A percentile compares a stretch with the other conserved stretches of the same genome.
Conservation (phyloP, 2,113 vertebrate genomes). For the Anarhynchus alexandrinus region DNA sequence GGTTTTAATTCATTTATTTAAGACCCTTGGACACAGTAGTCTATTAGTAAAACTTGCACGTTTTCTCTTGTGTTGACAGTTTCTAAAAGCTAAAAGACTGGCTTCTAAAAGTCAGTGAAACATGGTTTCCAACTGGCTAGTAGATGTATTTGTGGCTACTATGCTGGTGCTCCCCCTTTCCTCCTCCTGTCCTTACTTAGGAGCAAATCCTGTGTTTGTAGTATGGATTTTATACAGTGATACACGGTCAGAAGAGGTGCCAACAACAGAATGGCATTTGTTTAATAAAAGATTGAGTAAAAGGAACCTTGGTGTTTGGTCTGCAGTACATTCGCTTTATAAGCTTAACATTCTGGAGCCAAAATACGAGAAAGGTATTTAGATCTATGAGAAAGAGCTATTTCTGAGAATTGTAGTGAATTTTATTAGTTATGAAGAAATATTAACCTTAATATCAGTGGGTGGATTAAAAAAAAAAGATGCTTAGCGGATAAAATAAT, state of each 20-base stretch:
- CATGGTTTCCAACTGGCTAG: background rate
- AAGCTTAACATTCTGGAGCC: background rate
- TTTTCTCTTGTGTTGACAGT: background rate
- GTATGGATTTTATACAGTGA: background rate
- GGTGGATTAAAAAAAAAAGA: background rate
- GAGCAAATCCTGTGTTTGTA: background rate
- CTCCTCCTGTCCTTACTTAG: background rate
- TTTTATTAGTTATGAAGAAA: background rate
- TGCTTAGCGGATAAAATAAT: constrained; percentile 10
- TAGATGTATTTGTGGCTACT: background rate
- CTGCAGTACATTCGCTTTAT: background rate
- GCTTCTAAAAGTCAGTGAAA: background rate
- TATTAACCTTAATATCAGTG: background rate
- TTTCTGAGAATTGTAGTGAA: background rate
- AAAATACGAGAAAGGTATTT: background rate
- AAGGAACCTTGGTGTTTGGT: background rate
- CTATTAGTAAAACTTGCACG: background rate
- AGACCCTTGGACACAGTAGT: background rate
- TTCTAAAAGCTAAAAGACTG: background rate
- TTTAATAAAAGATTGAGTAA: background rate
- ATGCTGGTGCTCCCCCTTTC: background rate
- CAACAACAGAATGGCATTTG: background rate
- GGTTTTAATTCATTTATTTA: background rate
- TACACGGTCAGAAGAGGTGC: background rate
- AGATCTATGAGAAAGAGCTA: background rate